Evolutionary conservation across 53 echinoderm and acorn worm genomes (phyloP).

Genomic region (Holothuria scabra): DNA sequence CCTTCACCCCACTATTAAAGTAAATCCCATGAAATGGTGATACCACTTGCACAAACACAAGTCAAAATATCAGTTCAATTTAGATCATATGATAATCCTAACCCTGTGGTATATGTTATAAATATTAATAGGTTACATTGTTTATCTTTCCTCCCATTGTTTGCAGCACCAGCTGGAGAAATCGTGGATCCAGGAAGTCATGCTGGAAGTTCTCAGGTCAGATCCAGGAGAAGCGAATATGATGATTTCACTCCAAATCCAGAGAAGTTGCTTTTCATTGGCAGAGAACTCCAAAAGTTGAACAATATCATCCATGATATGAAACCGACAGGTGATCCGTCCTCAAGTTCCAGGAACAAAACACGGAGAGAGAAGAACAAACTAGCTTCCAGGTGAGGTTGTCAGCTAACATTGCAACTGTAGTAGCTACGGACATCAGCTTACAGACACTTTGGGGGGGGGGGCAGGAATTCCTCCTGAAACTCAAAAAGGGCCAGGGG

Average conservation of each 20-base stretch:
- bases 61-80: too few relatives aligned
- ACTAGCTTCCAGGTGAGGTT: slow-evolving; percentile 84
- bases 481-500: too few relatives aligned
- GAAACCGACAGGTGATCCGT: slow-evolving; percentile 80
- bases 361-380: slow-evolving; percentile 97
- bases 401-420: too few relatives aligned
- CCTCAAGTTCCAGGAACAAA: slow-evolving; percentile 73
- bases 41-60: too few relatives aligned
- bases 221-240: slow-evolving; percentile 90
- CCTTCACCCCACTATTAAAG: too few relatives aligned
- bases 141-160: not conserved
- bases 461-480: too few relatives aligned
- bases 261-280: slow-evolving; percentile 82
- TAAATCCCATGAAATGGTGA: too few relatives aligned
- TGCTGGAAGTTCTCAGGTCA: slow-evolving; percentile 53
- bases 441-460: too few relatives aligned
- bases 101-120: too few relatives aligned
- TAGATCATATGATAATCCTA: too few relatives aligned
- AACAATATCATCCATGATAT: slow-evolving; percentile 85
- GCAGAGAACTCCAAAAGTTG: slow-evolving; percentile 92
- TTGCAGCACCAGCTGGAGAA: slow-evolving; percentile 4
- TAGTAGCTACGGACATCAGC: too few relatives aligned
- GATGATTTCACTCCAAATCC: slow-evolving; percentile 98
- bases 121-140: too few relatives aligned
- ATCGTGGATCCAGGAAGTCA: slow-evolving; percentile 1